Conservation (phyloP, 2,888 invertebrate genomes). For the Thysanoteuthis rhombus region DNA sequence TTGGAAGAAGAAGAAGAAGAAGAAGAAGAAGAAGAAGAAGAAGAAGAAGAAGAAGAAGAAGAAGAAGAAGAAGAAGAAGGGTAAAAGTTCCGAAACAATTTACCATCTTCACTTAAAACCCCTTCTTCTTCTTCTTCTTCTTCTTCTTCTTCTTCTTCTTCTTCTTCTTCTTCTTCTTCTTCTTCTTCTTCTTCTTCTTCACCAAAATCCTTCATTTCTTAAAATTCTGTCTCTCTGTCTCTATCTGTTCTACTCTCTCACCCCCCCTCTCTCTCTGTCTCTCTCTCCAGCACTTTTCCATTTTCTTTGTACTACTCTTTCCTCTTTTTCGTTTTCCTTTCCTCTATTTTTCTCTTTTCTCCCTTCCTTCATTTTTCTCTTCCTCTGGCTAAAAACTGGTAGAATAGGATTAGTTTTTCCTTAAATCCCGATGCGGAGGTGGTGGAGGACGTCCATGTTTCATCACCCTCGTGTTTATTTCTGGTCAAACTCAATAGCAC, state of each 20-base stretch:
- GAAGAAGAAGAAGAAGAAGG: not conserved
- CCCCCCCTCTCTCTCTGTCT: not conserved
- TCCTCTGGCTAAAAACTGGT: not conserved
- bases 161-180: too few species aligned
- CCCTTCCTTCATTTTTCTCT: too few species aligned
- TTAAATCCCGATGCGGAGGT: not conserved
- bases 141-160: too few species aligned
- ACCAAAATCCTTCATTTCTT: not conserved
- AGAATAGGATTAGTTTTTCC: not conserved
- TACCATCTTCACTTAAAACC: too few species aligned
- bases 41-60: too few species aligned
- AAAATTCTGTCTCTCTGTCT: not conserved
- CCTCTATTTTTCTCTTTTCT: not conserved
- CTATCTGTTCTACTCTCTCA: not conserved
- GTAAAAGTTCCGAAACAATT: not conserved
- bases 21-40: too few species aligned
- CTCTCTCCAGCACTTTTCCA: not conserved
- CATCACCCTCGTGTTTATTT: conserved; percentile 12
- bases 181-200: not conserved
- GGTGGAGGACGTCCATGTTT: not conserved
- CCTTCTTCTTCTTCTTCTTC: not conserved
- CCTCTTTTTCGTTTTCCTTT: not conserved
- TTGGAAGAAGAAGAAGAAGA: not conserved
- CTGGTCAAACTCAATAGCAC: not conserved
- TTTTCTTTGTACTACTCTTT: too few species aligned